Base-by-base conservation (phyloP, 2,888 invertebrate genomes). In the Acrobasis repandana region DNA sequence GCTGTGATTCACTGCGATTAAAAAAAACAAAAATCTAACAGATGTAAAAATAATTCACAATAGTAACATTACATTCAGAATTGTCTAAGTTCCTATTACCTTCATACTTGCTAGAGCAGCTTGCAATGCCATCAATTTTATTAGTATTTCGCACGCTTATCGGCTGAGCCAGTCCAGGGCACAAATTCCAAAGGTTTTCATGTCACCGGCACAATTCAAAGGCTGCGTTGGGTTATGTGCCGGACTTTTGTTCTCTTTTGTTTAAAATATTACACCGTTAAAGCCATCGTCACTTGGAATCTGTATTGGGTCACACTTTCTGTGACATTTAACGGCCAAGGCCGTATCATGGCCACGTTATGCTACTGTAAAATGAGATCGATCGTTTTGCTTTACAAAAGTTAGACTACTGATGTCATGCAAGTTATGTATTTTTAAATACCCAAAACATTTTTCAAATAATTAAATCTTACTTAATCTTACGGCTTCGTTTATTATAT, bases 261-360 rank as follows among this genome's bases (percentile, higher is more conserved):
- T 43, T 43, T 43, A 43, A 43, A 43, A 43, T 43, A n/a, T 6
- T 11, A 43, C n/a, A 43, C 43, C 43, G 14, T 10, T 43, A n/a
- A 43, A 14, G 10, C 43, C 43, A 5, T n/a, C 43, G 43, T 43
- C 11, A 43, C 14, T 43, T 49, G 2, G 20, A 20, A 2, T n/a
- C 46, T 0, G 46, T 46, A n/a, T 46, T 46, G 46, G 8, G 11
- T n/a, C 15, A 34, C 34, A 15, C 34, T 52, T 52, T 36, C 52
- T 36, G 36, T 52, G 52, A 52, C 15, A 60, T 56, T 64, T 61
- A 15, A 56, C 34, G 36, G n/a, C 34, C 48, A 16, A 62, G 57
- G 33, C 36, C 56, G 49, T 64, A 49, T 51, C 62, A 47, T 64
- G 49, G 18, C 49, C 10, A 11, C n/a, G 43, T 38, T 48, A 18